Percentiles rank a stretch among this genome's conserved stretches.
Conservation (phyloP, 2,113 vertebrate genomes). For the Phalacrocorax carbo region DNA sequence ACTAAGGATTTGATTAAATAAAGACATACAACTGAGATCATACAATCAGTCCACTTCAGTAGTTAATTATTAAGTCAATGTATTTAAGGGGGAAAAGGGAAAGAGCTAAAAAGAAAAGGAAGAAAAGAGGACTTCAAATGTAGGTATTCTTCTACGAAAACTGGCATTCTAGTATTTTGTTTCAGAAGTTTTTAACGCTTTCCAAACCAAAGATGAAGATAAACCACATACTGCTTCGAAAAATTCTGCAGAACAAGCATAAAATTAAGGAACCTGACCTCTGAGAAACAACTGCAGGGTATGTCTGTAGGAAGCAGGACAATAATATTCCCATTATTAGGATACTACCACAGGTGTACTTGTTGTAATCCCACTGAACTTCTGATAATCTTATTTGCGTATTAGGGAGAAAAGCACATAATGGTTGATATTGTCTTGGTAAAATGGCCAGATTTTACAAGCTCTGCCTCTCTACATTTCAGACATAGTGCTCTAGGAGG, state of each 20-base stretch:
- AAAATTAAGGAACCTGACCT: not conserved
- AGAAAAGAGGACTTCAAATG: not conserved
- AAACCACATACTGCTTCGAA: not conserved
- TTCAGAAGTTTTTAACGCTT: not conserved
- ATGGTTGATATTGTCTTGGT: not conserved
- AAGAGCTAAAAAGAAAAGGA: not conserved
- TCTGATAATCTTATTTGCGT: not conserved
- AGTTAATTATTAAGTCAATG: conserved; percentile 44
- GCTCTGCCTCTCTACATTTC: not conserved
- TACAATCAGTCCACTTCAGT: not conserved
- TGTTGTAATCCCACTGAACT: not conserved
- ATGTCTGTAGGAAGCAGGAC: not conserved
- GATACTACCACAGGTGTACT: not conserved
- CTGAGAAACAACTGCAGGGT: not conserved
- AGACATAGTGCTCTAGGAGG: not conserved
- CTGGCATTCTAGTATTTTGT: not conserved
- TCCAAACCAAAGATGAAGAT: not conserved
- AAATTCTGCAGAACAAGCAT: not conserved
- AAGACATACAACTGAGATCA: conserved; percentile 28
- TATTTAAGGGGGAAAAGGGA: not conserved
- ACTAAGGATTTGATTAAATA: conserved; percentile 54
- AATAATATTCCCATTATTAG: not conserved
- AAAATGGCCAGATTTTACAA: not conserved
- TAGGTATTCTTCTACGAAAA: not conserved
- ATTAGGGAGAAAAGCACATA: not conserved